Conservation (phyloP, 2,888 invertebrate species). For the Diabrotica balteata region DNA sequence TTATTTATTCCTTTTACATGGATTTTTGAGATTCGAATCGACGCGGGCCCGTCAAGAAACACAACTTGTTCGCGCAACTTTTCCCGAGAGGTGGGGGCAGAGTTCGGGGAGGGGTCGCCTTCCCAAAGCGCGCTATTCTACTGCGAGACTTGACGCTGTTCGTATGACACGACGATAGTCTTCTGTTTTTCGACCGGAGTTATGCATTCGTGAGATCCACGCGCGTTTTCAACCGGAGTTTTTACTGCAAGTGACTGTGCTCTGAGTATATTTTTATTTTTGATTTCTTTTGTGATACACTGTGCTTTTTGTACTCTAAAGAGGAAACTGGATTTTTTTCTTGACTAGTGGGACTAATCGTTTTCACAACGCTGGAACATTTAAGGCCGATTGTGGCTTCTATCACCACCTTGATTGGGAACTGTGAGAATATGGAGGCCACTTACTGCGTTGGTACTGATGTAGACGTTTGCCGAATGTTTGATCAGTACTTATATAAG, state of each 20-base stretch:
- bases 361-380: slow-evolving; percentile 61
- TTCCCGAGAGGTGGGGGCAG: slow-evolving; percentile 44
- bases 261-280: slow-evolving; percentile 20
- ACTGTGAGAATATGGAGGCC: slow-evolving; percentile 68
- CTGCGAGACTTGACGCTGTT: slow-evolving; percentile 48
- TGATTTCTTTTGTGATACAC: slow-evolving; percentile 18
- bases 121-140: slow-evolving; percentile 55
- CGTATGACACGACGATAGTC: slow-evolving; percentile 33
- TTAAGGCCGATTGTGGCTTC: slow-evolving; percentile 63
- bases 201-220: slow-evolving; percentile 54
- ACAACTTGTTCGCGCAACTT: slow-evolving; percentile 55
- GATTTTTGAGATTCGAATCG: slow-evolving; percentile 60
- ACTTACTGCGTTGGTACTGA: slow-evolving; percentile 69
- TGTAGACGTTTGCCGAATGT: slow-evolving; percentile 70
- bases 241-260: slow-evolving; percentile 29
- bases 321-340: slow-evolving; percentile 43
- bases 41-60: slow-evolving; percentile 59
- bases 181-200: slow-evolving; percentile 48
- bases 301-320: slow-evolving; percentile 22
- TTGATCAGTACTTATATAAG: slow-evolving; percentile 72
- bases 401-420: slow-evolving; percentile 62
- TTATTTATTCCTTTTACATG: slow-evolving; percentile 63
- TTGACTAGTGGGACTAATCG: slow-evolving; percentile 50
- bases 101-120: slow-evolving; percentile 52
- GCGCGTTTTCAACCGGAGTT: slow-evolving; percentile 28